Evolutionary conservation across 2,888 invertebrate genomes (phyloP), one percentile per base, ranked within the genome.

Genomic region (Hydrotaea diabolus): DNA sequence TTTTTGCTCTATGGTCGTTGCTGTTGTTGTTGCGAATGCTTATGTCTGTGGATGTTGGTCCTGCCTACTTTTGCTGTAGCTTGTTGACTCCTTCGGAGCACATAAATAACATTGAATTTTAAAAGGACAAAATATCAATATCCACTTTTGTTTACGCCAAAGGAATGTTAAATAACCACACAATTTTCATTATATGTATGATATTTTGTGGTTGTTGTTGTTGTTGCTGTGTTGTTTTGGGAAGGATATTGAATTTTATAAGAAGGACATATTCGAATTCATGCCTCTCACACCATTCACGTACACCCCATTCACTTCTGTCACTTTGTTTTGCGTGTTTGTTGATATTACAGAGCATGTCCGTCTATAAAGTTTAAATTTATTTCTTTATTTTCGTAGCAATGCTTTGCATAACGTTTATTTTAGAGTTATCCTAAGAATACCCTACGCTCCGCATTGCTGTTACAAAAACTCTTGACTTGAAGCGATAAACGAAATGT

Each of bases 51-150:
- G 59, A 19, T 53, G 76, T 57, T 75, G 57, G 77, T 64, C 85
- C 86, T 87, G 87, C 86, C 87, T 80, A 71, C 82, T 81, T 43
- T 69, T 69, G 43, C 36, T 83, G 77, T 78, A 78, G 75, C 80
- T 81, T 64, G 78, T 39, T 78, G 77, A 77, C 80, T 79, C 75
- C 77, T 76, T 21, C 59, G 82, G 78, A 77, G 69, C 77, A 91
- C 92, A 92, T 92, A 92, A 92, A 92, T 92, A 92, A 92, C 89
- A 90, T 39, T 74, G 89, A 91, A 91, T 91, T 92, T 91, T 91
- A 89, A 85, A 81, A 91, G 90, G 89, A 91, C 91, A 91, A 92
- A 92, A 92, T 92, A 92, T 92, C 92, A 92, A 92, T 92, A 92
- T 92, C 92, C 92, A 92, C 92, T 92, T 92, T 92, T 92, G 88